Conservation (phyloP, 2,888 invertebrate species). For the Rhagophthalmus giganteus region DNA sequence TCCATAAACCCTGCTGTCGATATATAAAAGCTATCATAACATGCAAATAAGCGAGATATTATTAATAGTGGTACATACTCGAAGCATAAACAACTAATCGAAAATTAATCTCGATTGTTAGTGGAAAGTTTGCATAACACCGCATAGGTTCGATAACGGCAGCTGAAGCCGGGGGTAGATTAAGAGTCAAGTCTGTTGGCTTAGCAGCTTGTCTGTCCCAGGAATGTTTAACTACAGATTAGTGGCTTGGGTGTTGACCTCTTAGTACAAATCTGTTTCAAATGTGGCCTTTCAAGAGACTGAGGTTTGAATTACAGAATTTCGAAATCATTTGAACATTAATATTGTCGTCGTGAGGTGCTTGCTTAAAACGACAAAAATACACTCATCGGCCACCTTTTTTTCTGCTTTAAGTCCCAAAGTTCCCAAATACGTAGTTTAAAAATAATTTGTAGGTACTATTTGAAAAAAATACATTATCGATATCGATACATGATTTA, state of each 20-base stretch:
- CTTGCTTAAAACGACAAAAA: no score
- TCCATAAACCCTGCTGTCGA: not conserved
- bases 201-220: constrained; percentile 46
- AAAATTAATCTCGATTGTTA: constrained; percentile 40
- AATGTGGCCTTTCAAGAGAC: constrained; percentile 15
- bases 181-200: constrained; percentile 45
- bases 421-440: no score
- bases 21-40: constrained; percentile 4
- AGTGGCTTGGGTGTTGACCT: constrained; percentile 40
- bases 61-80: constrained; percentile 31
- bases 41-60: constrained; percentile 21
- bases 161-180: constrained; percentile 41
- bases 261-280: constrained; percentile 19
- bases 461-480: no score
- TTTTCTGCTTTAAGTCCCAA: no score
- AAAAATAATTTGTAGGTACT: no score
- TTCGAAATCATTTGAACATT: no score
- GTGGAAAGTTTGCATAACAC: constrained; percentile 40
- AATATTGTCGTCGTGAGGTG: no score
- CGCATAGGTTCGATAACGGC: constrained; percentile 36
- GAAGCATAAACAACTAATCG: constrained; percentile 40
- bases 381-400: no score
- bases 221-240: constrained; percentile 44
- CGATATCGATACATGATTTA: no score
- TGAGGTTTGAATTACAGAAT: no score